Percentiles rank a stretch among this genome's conserved stretches.
These are phyloP conservation scores for Entomobrya multifasciata DNA, from an alignment of 2,888 invertebrate genomes.

Conservation along the genomic window DNA sequence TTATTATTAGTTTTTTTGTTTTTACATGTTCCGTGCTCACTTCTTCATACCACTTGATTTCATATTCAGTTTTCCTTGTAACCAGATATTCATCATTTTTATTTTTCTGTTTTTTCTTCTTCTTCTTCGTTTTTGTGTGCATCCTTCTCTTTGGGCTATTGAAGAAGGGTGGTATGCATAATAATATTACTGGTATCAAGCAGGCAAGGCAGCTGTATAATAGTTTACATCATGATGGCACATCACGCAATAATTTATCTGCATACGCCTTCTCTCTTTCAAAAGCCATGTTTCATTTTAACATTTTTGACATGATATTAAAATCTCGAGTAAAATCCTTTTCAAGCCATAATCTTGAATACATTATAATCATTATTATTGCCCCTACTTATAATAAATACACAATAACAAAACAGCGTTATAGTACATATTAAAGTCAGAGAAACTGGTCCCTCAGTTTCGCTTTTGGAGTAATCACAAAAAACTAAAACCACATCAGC, in stretches of 20 bases:
- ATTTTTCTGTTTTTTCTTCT: neutral
- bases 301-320: slow-evolving; percentile 70
- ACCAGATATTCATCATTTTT: slow-evolving; percentile 12
- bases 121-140: neutral
- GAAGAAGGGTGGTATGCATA: slow-evolving; percentile 50
- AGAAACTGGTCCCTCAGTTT: neutral
- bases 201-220: slow-evolving; percentile 5
- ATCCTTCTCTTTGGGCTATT: slow-evolving; percentile 16
- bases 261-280: slow-evolving; percentile 68
- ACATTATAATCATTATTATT: slow-evolving; percentile 45
- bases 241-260: slow-evolving; percentile 68
- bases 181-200: slow-evolving; percentile 1
- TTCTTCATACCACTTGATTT: slow-evolving; percentile 35
- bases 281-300: slow-evolving; percentile 67
- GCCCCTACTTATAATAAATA: too few species aligned
- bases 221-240: slow-evolving; percentile 59
- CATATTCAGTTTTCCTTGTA: slow-evolving; percentile 28
- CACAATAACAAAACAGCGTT: neutral
- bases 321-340: slow-evolving; percentile 62
- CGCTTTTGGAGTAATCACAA: neutral
- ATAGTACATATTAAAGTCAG: neutral
- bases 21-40: neutral
- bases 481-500: neutral
- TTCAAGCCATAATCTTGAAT: slow-evolving; percentile 54
- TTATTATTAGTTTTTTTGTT: slow-evolving; percentile 41